These are phyloP conservation scores for Mimachlamys varia DNA, from an alignment of 2,888 invertebrate species.

Conservation along the genomic window DNA sequence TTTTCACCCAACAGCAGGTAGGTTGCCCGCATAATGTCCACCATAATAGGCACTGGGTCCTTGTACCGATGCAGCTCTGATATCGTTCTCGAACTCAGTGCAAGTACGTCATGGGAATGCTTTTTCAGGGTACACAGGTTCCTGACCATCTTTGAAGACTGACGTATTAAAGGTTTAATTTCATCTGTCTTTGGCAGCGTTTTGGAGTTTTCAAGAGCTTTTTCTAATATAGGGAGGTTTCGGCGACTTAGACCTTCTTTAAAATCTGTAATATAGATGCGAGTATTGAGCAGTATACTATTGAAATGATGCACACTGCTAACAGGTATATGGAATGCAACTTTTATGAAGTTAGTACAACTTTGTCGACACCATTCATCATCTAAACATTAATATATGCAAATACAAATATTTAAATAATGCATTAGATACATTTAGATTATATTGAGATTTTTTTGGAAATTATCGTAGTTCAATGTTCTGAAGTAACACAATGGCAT, in stretches of 20 bases:
- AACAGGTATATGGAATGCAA: too few species aligned
- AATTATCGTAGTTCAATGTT: too few species aligned
- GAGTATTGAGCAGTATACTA: too few species aligned
- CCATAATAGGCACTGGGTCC: constrained; percentile 38
- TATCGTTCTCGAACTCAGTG: constrained; percentile 37
- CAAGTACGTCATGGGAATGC: background rate
- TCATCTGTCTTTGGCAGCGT: constrained; percentile 21
- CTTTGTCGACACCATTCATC: too few species aligned
- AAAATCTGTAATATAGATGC: constrained; percentile 5
- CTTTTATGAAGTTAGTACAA: too few species aligned
- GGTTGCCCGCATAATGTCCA: constrained; percentile 41
- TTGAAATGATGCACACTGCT: too few species aligned
- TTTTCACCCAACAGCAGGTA: constrained; percentile 41
- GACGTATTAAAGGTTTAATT: constrained; percentile 20
- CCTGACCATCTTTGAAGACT: background rate
- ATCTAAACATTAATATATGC: too few species aligned
- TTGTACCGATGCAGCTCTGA: constrained; percentile 41
- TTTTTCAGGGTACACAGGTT: constrained; percentile 31
- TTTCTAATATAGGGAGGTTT: constrained; percentile 37
- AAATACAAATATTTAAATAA: too few species aligned
- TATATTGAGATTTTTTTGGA: too few species aligned
- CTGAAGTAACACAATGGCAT: too few species aligned
- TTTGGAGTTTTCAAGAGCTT: constrained; percentile 38
- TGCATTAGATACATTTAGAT: too few species aligned
- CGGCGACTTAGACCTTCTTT: constrained; percentile 37